Evolutionary conservation across 2,113 vertebrate species (phyloP).

Genomic region (Zootoca vivipara): DNA sequence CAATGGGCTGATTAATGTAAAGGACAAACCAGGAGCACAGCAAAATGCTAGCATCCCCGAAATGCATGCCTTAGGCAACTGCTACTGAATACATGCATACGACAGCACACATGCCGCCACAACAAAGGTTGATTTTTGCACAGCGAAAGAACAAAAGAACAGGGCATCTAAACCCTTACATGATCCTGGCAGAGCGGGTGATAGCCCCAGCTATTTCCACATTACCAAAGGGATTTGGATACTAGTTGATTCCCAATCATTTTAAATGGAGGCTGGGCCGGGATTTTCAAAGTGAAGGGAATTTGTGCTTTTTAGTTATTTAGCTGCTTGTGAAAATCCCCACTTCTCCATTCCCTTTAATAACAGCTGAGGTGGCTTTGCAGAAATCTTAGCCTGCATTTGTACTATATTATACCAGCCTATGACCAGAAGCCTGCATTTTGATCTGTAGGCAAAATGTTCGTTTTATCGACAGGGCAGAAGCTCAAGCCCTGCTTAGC

Average conservation of each 20-base stretch:
- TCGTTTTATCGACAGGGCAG: background rate
- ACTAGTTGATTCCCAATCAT: constrained; percentile 2
- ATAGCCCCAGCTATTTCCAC: background rate
- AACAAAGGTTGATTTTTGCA: background rate
- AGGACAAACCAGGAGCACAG: constrained; percentile 40
- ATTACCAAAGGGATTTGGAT: constrained; percentile 9
- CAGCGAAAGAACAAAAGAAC: background rate
- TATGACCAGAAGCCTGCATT: background rate
- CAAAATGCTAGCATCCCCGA: constrained; percentile 36
- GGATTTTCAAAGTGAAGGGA: constrained; percentile 11
- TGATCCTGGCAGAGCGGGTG: background rate
- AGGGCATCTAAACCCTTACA: background rate
- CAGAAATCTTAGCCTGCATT: background rate
- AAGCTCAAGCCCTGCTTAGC: background rate
- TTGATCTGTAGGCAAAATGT: background rate
- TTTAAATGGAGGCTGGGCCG: constrained; percentile 11
- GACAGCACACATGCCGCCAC: background rate
- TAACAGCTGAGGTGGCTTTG: constrained; percentile 12
- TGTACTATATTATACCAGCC: background rate
- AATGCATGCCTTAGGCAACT: background rate
- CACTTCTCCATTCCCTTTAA: constrained; percentile 5
- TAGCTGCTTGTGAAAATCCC: constrained; percentile 24
- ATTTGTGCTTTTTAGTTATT: constrained; percentile 13
- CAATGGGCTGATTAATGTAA: constrained; percentile 49
- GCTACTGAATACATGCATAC: background rate